Percentiles rank a stretch among this genome's conserved stretches.
phyloP scores from a whole-genome alignment of 1,140 invertebrate species.

The Palaemon carinicauda region DNA sequence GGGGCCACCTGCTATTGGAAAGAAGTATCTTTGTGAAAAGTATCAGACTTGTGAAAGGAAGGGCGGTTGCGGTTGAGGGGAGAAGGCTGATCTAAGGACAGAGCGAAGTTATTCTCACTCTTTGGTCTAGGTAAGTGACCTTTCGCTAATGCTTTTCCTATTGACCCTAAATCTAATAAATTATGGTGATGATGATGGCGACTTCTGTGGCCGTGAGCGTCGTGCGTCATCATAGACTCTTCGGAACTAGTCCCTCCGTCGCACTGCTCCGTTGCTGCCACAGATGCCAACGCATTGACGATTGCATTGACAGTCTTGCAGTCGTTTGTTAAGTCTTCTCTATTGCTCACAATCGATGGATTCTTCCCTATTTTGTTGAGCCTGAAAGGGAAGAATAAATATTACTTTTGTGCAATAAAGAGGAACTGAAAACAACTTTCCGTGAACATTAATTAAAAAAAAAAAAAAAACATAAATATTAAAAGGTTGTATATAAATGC shows the following conservation, averaged over 20 bases:
- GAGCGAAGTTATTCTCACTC: slow-evolving; percentile 82
- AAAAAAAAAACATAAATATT: too few species aligned
- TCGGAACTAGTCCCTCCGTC: slow-evolving; percentile 71
- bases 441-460: background rate
- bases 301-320: slow-evolving; percentile 91
- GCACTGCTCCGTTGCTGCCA: slow-evolving; percentile 67
- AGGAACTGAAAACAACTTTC: too few species aligned
- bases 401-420: background rate
- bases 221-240: slow-evolving; percentile 61
- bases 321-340: slow-evolving; percentile 82
- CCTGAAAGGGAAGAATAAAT: slow-evolving; percentile 66
- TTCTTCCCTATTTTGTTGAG: slow-evolving; percentile 99
- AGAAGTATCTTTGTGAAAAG: slow-evolving; percentile 58
- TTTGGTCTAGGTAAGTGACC: slow-evolving; percentile 77
- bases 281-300: slow-evolving; percentile 86
- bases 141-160: slow-evolving; percentile 74
- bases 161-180: slow-evolving; percentile 59
- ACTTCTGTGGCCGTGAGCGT: slow-evolving; percentile 25
- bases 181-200: slow-evolving; percentile 54
- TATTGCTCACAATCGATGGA: slow-evolving; percentile 91
- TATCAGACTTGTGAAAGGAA: slow-evolving; percentile 82
- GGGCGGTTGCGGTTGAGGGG: slow-evolving; percentile 68
- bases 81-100: slow-evolving; percentile 63
- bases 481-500: too few species aligned
- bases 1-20: slow-evolving; percentile 60